phyloP scores from a whole-genome alignment of 2,113 vertebrate genomes.

The Zosterops hypoxanthus region DNA sequence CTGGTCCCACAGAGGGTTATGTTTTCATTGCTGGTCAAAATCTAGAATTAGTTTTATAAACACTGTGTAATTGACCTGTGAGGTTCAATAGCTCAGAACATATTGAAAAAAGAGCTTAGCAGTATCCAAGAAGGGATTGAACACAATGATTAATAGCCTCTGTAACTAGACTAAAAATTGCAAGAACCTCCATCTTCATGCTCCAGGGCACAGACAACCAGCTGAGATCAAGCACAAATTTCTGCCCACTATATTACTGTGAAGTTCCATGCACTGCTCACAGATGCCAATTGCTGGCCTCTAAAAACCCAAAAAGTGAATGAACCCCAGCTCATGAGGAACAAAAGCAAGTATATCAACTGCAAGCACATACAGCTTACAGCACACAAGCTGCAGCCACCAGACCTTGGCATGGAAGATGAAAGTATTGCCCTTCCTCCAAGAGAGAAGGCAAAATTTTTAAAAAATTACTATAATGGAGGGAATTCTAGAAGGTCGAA shows the following conservation, averaged over 20 bases:
- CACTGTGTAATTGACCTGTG: slow-evolving; percentile 44
- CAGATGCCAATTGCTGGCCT: background rate
- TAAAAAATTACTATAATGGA: background rate
- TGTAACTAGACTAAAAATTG: slow-evolving; percentile 37
- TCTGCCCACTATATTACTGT: background rate
- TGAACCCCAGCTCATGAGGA: background rate
- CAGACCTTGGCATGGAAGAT: background rate
- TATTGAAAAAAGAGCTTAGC: slow-evolving; percentile 42
- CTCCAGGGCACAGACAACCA: slow-evolving; percentile 42
- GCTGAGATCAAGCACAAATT: slow-evolving; percentile 42
- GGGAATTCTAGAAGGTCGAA: background rate
- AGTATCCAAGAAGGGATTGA: slow-evolving; percentile 41
- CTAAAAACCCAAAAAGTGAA: background rate
- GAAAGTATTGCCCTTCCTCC: background rate
- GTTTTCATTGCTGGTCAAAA: slow-evolving; percentile 39
- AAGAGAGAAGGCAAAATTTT: background rate
- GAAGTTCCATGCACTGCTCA: background rate
- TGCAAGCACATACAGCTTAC: fast-evolving
- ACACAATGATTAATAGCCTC: slow-evolving; percentile 56
- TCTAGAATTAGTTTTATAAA: slow-evolving; percentile 56
- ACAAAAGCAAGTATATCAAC: background rate
- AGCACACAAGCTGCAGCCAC: background rate
- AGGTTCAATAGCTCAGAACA: slow-evolving; percentile 55
- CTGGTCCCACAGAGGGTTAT: background rate
- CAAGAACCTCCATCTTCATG: slow-evolving; percentile 35